phyloP scores from a whole-genome alignment of 2,888 invertebrate genomes.

The Atherix ibis region DNA sequence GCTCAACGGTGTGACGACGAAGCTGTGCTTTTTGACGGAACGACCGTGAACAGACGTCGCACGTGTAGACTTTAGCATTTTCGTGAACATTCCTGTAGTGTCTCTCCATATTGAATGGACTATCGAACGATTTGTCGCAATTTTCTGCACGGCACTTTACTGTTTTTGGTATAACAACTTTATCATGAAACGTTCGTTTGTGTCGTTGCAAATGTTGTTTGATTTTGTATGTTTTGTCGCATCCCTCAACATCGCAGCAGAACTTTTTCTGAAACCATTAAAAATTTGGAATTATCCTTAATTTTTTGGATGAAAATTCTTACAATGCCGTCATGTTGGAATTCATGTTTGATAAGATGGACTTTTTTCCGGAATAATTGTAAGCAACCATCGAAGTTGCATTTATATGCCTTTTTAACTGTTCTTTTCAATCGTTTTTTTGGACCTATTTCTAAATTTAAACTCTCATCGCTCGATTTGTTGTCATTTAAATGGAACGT shows the following conservation, averaged over 20 bases:
- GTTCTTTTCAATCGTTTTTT: no score
- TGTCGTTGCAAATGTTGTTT: slow-evolving; percentile 46
- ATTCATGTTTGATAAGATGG: no score
- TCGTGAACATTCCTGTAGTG: slow-evolving; percentile 39
- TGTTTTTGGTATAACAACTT: slow-evolving; percentile 20
- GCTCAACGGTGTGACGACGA: slow-evolving; percentile 39
- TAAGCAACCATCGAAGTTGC: no score
- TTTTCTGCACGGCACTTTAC: slow-evolving; percentile 19
- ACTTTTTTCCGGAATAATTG: no score
- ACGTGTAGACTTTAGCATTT: slow-evolving; percentile 32
- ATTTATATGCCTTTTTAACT: no score
- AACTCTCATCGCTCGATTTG: no score
- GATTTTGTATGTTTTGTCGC: slow-evolving; percentile 43
- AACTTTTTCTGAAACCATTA: slow-evolving; percentile 36
- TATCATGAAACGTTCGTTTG: slow-evolving; percentile 33
- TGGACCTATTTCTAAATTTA: no score
- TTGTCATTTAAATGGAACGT: no score
- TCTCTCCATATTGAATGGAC: slow-evolving; percentile 39
- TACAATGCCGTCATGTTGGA: no score
- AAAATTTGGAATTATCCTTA: no score
- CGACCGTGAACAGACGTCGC: slow-evolving; percentile 35
- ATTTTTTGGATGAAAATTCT: no score
- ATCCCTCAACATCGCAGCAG: slow-evolving; percentile 39
- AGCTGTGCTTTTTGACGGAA: slow-evolving; percentile 43
- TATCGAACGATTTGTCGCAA: slow-evolving; percentile 38